A percentile compares a stretch with the other conserved stretches of the same genome.
Conservation (phyloP, 2,797 vertebrate genomes). For the Austrolebias charrua region DNA sequence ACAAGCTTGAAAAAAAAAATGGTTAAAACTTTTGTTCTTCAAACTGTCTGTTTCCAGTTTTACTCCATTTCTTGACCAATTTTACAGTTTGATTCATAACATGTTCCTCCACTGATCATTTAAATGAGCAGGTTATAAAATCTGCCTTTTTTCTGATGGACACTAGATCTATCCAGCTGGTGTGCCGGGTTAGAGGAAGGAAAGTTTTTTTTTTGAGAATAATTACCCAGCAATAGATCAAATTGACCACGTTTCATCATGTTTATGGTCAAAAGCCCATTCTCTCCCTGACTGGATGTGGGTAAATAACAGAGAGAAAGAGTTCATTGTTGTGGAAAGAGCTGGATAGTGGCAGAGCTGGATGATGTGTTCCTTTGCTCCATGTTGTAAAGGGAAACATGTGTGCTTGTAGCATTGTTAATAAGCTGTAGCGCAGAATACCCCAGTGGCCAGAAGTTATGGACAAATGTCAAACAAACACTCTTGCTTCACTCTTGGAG, state of each 20-base stretch:
- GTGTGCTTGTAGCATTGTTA: conserved; percentile 81
- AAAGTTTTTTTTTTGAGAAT: conserved; percentile 60
- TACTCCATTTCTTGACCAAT: too few relatives aligned
- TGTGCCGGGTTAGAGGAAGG: conserved; percentile 38
- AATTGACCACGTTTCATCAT: conserved; percentile 73
- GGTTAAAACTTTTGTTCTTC: too few relatives aligned
- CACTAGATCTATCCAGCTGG: conserved; percentile 50
- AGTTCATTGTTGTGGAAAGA: conserved; percentile 81
- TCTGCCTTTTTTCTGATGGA: conserved; percentile 36
- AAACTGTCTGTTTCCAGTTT: too few relatives aligned
- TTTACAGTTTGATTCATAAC: too few relatives aligned
- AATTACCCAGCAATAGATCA: conserved; percentile 69
- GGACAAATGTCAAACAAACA: conserved; percentile 84
- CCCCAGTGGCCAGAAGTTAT: conserved; percentile 82
- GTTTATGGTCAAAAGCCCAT: conserved; percentile 71
- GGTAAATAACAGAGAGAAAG: conserved; percentile 78
- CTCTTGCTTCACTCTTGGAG: conserved; percentile 71
- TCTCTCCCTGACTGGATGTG: conserved; percentile 71
- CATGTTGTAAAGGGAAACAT: conserved; percentile 81
- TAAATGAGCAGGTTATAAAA: conserved; percentile 11
- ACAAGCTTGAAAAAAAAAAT: too few relatives aligned
- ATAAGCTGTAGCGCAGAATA: conserved; percentile 77
- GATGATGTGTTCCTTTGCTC: conserved; percentile 80
- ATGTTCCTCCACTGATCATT: too few relatives aligned
- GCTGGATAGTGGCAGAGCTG: conserved; percentile 76